Evolutionary conservation across 2,113 vertebrate genomes (phyloP).

Genomic region (Calidris pugnax): DNA sequence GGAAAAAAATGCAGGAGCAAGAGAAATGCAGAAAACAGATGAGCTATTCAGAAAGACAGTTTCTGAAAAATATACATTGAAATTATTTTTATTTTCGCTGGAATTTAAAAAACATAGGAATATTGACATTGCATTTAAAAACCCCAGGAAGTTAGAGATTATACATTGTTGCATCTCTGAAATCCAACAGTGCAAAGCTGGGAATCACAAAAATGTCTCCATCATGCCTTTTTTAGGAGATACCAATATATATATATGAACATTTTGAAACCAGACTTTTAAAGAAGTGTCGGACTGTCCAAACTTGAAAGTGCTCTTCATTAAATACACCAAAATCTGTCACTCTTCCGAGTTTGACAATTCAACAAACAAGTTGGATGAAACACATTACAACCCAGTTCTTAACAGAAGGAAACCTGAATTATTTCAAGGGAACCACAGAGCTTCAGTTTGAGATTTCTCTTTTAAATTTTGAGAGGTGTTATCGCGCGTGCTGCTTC

Average conservation of each 20-base stretch:
- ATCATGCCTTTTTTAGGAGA: neutral
- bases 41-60: conserved; percentile 56
- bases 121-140: conserved; percentile 74
- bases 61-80: conserved; percentile 67
- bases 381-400: neutral
- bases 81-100: conserved; percentile 75
- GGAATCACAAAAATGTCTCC: conserved; percentile 23
- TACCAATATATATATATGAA: conserved; percentile 21
- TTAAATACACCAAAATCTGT: conserved; percentile 45
- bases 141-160: conserved; percentile 56
- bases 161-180: conserved; percentile 60
- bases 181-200: conserved; percentile 54
- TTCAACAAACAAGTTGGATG: neutral
- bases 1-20: neutral
- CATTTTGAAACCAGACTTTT: conserved; percentile 30
- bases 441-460: neutral
- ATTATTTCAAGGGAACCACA: neutral
- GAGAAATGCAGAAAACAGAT: conserved; percentile 18
- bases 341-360: neutral
- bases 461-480: neutral
- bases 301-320: conserved; percentile 46
- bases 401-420: neutral
- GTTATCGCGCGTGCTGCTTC: neutral
- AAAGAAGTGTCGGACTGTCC: neutral
- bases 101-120: conserved; percentile 72